Evolutionary conservation across 2,113 vertebrate species (phyloP), one percentile per base, ranked within the genome.

Genomic region (Heptranchias perlo): DNA sequence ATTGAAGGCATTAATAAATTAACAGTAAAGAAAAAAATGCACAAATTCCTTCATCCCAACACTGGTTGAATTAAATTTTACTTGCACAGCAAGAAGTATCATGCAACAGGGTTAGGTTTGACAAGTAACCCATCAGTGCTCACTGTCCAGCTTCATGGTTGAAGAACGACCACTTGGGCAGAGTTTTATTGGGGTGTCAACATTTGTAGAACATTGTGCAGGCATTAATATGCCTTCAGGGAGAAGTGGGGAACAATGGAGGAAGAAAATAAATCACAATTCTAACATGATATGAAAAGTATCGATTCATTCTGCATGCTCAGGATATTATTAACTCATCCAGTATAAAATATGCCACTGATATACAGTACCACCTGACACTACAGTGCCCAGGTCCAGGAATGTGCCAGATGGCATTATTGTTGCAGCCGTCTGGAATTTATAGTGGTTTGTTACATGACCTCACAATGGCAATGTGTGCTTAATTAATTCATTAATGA

Each of bases 401-500:
- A 67, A 67, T 39, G 2, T 65, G 61, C 21, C 92, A 64, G 92
- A 23, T 65, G 25, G n/a, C 21, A 94, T 94, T 94, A 65, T 65
- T 64, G 35, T 64, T 44, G 58, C 91, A 94, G 61, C 62, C 10
- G 23, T 94, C n/a, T 47, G 4, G 35, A 0, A 94, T 94, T 94
- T 94, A 64, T 65, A 65, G 25, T 47, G 47, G 92, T 94, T 94
- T 94, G 39, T 94, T 65, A 94, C 8, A 14, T 94, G 61, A 94
- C 61, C 61, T 94, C 62, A 28, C 61, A 65, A 94, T 94, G 62
- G 21, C n/a, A 65, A 47, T 44, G 61, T 94, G 35, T 44, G n/a
- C n/a, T n/a, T 94, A 89, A 64, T 94, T 65, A 94, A 65, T 94
- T 87, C 44, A 87, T 47, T 93, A 93, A 93, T 93, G 25, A 93